Percentiles rank a stretch among this genome's conserved stretches.
Conservation (phyloP, 2,113 vertebrate genomes). For the Sebastes fasciatus region DNA sequence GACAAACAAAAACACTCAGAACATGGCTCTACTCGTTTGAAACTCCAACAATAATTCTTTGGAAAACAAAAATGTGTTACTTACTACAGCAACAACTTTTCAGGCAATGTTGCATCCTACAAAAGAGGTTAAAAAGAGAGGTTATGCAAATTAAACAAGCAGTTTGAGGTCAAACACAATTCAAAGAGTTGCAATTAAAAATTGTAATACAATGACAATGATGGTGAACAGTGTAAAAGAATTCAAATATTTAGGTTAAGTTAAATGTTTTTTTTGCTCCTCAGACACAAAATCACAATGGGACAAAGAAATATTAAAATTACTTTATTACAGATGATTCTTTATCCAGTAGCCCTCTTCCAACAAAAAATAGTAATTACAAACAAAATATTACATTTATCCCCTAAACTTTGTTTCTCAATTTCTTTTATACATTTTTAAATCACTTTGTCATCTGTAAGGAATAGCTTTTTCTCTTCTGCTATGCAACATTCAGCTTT, state of each 20-base stretch:
- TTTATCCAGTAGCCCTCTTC: slow-evolving; percentile 97
- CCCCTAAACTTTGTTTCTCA: slow-evolving; percentile 85
- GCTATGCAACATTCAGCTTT: slow-evolving; percentile 91
- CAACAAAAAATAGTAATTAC: slow-evolving; percentile 98
- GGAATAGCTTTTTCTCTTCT: slow-evolving; percentile 80
- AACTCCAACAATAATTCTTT: not conserved
- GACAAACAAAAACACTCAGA: not conserved
- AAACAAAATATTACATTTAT: slow-evolving; percentile 99
- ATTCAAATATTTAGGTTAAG: not conserved
- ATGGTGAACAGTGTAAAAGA: not conserved
- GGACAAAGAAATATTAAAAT: slow-evolving; percentile 71
- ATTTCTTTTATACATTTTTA: slow-evolving; percentile 81
- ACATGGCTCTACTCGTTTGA: not conserved
- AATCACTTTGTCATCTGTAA: slow-evolving; percentile 78
- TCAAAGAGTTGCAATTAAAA: not conserved
- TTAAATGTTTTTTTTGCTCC: not conserved
- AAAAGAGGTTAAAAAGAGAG: too few relatives aligned
- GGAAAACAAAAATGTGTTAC: not conserved
- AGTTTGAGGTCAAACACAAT: not conserved
- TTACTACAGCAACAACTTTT: not conserved
- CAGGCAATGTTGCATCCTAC: not conserved
- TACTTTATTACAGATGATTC: slow-evolving; percentile 99
- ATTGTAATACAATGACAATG: not conserved
- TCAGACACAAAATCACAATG: slow-evolving; percentile 36
- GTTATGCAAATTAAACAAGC: not conserved